Percentiles rank a stretch among this genome's conserved stretches.
These are phyloP conservation scores for Thomomys bottae DNA, from an alignment of 2,113 vertebrate genomes.

Conservation along the genomic window DNA sequence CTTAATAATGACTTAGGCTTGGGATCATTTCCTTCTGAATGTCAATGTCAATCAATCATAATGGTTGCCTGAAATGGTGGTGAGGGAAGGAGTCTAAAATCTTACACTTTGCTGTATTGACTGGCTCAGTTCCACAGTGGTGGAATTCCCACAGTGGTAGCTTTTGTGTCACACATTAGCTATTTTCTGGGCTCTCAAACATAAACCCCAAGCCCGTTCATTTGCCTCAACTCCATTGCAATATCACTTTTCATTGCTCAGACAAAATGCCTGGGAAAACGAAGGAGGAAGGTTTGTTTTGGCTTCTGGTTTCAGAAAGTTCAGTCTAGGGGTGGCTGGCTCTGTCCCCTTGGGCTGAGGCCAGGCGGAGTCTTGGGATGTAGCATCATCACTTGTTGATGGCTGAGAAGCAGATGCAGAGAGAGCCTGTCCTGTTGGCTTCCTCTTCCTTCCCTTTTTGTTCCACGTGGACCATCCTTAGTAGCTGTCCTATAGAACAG, in stretches of 20 bases:
- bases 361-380: not conserved
- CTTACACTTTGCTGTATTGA: no score
- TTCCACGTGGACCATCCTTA: not conserved
- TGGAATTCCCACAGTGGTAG: not conserved
- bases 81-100: not conserved
- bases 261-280: not conserved
- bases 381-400: not conserved
- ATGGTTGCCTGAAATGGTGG: not conserved
- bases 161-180: not conserved
- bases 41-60: fast-evolving
- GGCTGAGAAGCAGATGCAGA: no score
- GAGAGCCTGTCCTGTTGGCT: not conserved
- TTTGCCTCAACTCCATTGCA: not conserved
- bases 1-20: not conserved
- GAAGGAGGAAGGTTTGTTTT: not conserved
- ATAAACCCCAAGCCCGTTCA: not conserved
- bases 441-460: not conserved
- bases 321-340: not conserved
- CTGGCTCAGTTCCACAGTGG: no score
- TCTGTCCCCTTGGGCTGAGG: not conserved
- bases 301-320: not conserved
- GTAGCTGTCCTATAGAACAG: no score
- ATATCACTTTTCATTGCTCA: not conserved
- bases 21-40: not conserved
- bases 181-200: not conserved